Evolutionary conservation across 2,113 vertebrate species (phyloP), one percentile per base, ranked within the genome.

Genomic region (Onychorhynchus coronatus): DNA sequence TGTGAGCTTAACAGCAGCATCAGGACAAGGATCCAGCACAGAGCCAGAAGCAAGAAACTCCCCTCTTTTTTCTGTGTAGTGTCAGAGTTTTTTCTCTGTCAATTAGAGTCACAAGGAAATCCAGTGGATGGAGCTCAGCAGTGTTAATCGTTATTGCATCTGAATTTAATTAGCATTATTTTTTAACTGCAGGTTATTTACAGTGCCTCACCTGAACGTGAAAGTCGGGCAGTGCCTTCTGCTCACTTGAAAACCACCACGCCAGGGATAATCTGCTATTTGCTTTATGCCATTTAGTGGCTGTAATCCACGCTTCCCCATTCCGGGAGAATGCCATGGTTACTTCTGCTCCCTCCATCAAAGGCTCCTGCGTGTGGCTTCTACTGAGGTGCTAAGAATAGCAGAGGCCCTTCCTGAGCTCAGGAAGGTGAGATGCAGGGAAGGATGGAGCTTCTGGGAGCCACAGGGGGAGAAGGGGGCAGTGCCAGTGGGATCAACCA

Each of bases 91-190:
- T 88, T 73, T 61, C 74, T 78, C 82, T 61, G 75, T 88, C 94
- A 93, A 91, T 95, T 82, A 89, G 70, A 95, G 74, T 35, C 0
- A 11, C 88, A 67, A 85, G 88, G 88, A 89, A 95, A 95, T 44
- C 28, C 93, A 91, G 85, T 14, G 88, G 75, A 47, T 24, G 47
- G 92, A 93, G 95, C 87, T 59, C 93, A 87, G 73, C 62, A 16
- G 61, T 52, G 90, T 91, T 93, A 93, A 96, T 94, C 3, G 44
- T 73, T 94, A 93, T 5, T 76, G 90, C 90, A 20, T 68, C 31
- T 72, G 52, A 85, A 97, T 94, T 85, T 93, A 95, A 97, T 97
- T 85, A 96, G 78, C 85, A 49, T 88, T 94, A 88, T 93, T 89
- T 88, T 82, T 93, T 93, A 96, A 94, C 95, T 61, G 76, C 95